A percentile compares a stretch with the other conserved stretches of the same genome.
Evolutionary conservation across 2,113 vertebrate genomes (phyloP).

Genomic region (Penelope pileata): DNA sequence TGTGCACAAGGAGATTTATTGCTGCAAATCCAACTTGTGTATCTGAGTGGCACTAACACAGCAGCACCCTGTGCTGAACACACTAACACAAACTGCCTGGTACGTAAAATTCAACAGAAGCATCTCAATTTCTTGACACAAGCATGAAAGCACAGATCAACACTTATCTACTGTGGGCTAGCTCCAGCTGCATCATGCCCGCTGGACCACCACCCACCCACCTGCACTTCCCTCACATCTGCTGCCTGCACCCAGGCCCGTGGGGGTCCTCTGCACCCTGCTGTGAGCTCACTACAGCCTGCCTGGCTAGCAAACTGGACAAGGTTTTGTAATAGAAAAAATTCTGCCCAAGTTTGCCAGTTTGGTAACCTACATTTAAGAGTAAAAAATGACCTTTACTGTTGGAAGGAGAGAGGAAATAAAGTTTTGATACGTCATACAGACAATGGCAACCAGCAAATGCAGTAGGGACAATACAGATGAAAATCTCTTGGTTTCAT

Average conservation of each 20-base stretch:
- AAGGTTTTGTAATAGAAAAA: neutral
- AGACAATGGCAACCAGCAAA: neutral
- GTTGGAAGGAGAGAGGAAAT: no score
- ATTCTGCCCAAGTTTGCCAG: neutral
- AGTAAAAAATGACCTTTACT: neutral
- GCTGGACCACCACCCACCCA: neutral
- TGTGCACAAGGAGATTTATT: neutral
- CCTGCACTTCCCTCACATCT: fast-evolving
- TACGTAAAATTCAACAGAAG: neutral
- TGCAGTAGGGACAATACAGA: neutral
- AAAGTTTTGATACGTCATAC: neutral
- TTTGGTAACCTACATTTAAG: constrained; percentile 25
- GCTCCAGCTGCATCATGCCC: neutral
- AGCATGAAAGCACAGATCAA: neutral
- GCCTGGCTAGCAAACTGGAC: neutral
- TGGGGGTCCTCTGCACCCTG: neutral
- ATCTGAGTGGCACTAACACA: neutral
- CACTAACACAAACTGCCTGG: neutral
- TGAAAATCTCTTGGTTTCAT: neutral
- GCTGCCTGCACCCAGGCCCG: neutral
- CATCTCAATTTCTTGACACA: neutral
- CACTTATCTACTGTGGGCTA: neutral
- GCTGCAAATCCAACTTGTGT: neutral
- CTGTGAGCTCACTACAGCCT: neutral
- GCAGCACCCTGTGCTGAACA: neutral